A percentile compares a stretch with the other conserved stretches of the same genome.
phyloP scores from a whole-genome alignment of 2,113 vertebrate genomes.

The Lasiurus borealis region DNA sequence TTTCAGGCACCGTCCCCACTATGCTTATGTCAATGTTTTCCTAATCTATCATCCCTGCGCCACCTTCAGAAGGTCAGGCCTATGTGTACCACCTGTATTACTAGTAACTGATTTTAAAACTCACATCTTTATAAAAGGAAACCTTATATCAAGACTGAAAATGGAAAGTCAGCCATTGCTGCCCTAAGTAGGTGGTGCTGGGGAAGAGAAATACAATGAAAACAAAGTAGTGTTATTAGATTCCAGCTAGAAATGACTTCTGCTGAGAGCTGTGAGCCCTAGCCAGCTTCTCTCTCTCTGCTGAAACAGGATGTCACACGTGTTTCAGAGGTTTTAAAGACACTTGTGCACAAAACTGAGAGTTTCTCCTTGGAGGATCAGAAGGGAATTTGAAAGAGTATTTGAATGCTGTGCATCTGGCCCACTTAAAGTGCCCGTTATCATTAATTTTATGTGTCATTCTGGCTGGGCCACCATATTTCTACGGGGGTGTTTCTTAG shows the following conservation, averaged over 20 bases:
- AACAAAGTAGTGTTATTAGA: background rate
- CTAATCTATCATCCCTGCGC: background rate
- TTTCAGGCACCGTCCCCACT: background rate
- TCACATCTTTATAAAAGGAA: background rate
- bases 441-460: background rate
- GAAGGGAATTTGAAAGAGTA: background rate
- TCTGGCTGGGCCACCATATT: background rate
- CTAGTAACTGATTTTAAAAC: background rate
- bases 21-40: rapidly evolving
- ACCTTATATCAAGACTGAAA: background rate
- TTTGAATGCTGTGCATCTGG: background rate
- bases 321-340: constrained; percentile 4
- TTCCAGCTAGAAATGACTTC: background rate
- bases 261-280: background rate
- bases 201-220: background rate
- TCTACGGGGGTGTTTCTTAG: background rate
- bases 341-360: background rate
- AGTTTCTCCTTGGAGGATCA: background rate
- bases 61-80: background rate
- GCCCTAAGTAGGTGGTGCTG: background rate
- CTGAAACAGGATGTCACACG: background rate
- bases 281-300: background rate
- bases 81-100: rapidly evolving
- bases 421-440: background rate
- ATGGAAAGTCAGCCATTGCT: background rate